Evolutionary conservation across 2,888 invertebrate species (phyloP), one percentile per base, ranked within the genome.

Genomic region (Pegoplata infirma): DNA sequence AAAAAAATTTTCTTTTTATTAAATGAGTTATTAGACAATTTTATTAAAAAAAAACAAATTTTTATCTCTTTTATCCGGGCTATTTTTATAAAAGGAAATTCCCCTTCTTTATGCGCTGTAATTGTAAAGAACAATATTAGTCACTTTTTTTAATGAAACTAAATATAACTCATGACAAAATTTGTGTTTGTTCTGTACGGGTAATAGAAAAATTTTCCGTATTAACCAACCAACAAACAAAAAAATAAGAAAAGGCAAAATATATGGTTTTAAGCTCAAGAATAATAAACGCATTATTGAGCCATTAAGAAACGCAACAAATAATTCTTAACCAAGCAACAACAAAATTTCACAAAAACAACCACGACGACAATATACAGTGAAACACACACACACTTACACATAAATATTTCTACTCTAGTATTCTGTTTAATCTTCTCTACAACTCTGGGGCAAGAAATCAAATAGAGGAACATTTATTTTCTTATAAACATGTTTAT

Each of bases 281-380:
- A 32, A 79, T 79, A 79, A 79, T 79, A 79, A 79, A 79, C 79
- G 79, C 79, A 74, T 75, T 75, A 79, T 79, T 75, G 71, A 79
- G 61, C 71, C 79, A 79, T 79, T 79, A 79, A 71, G 74, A 56
- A 68, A 75, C 74, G 79, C 79, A 75, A 75, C 79, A 79, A 79
- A 79, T 75, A 79, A 71, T 79, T 74, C 67, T 66, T 55, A 67
- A 71, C 61, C 61, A 63, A 51, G 64, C 55, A 56, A 66, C 21
- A 40, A 56, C 36, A 40, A n/a, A n/a, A n/a, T n/a, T n/a, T n/a
- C n/a, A n/a, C n/a, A n/a, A n/a, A n/a, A n/a, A 40, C 36, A 75
- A 14, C n/a, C n/a, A 25, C 12, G 25, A 25, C 6, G 25, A 49
- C n/a, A 55, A 32, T 1, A 46, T 10, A 32, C 46, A 19, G 5